These are phyloP conservation scores for Coturnix japonica DNA, from an alignment of 2,113 vertebrate genomes.

Conservation along the genomic window DNA sequence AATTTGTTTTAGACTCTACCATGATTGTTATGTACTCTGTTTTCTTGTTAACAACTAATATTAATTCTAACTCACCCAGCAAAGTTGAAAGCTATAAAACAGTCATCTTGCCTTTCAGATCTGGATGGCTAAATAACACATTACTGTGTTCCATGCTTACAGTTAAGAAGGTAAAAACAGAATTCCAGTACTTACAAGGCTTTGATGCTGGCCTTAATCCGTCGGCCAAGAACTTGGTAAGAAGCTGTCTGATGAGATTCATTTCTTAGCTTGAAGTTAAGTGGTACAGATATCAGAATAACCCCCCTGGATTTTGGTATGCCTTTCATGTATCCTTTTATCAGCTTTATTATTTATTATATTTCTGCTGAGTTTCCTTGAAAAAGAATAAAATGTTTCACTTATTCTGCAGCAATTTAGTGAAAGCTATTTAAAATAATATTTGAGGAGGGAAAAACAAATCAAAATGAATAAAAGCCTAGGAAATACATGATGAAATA, in stretches of 20 bases:
- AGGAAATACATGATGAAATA: slow-evolving; percentile 53
- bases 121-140: neutral
- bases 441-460: slow-evolving; percentile 59
- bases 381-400: slow-evolving; percentile 38
- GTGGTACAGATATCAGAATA: neutral
- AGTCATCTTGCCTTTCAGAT: neutral
- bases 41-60: slow-evolving; percentile 26
- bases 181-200: neutral
- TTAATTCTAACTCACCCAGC: neutral
- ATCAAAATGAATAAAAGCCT: slow-evolving; percentile 66
- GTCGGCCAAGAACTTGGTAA: neutral
- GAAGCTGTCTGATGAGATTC: neutral
- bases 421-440: slow-evolving; percentile 60
- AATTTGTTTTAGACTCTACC: neutral
- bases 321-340: slow-evolving; percentile 38
- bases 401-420: slow-evolving; percentile 39
- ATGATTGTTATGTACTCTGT: neutral
- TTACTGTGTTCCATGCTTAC: neutral
- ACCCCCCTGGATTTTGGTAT: neutral
- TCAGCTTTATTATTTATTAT: slow-evolving; percentile 50
- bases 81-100: neutral
- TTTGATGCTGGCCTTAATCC: neutral
- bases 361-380: slow-evolving; percentile 32
- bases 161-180: neutral
- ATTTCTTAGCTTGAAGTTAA: slow-evolving; percentile 1